These are phyloP conservation scores for Cyclophora albipunctata DNA, from an alignment of 2,888 invertebrate genomes.

Conservation along the genomic window DNA sequence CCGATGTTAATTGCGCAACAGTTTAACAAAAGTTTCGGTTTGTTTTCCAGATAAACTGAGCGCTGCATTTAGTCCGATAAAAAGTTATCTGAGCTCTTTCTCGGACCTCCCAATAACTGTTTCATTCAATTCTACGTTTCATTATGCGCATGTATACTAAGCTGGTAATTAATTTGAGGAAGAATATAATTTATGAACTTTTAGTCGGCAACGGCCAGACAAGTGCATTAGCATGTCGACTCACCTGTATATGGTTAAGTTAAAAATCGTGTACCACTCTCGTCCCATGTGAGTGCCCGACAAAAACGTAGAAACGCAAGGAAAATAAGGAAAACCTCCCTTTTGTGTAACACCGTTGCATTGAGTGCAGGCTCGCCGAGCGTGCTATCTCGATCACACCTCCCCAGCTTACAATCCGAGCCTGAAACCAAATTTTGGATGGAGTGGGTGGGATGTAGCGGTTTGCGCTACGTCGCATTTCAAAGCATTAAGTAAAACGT, in stretches of 20 bases:
- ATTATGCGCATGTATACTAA: conserved; percentile 7
- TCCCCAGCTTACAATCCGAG: conserved; percentile 29
- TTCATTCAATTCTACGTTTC: background rate
- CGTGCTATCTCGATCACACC: conserved; percentile 35
- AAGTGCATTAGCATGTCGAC: conserved; percentile 47
- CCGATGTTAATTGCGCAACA: conserved; percentile 33
- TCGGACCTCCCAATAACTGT: background rate
- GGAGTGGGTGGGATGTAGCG: background rate
- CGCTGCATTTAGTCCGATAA: conserved; percentile 17
- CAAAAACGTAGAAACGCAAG: conserved; percentile 36
- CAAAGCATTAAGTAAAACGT: conserved; percentile 28
- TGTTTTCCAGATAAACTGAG: conserved; percentile 22
- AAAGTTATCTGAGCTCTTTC: conserved; percentile 16
- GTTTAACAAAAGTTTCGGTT: conserved; percentile 27
- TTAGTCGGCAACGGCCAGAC: conserved; percentile 29
- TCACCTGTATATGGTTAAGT: conserved; percentile 58
- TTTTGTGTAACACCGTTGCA: conserved; percentile 43
- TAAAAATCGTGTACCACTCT: conserved; percentile 62
- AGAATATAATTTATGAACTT: conserved; percentile 14
- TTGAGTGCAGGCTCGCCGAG: conserved; percentile 31
- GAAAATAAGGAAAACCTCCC: conserved; percentile 50
- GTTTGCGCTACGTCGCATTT: conserved; percentile 22
- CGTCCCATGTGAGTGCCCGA: conserved; percentile 44
- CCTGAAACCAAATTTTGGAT: conserved; percentile 18
- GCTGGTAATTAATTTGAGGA: conserved; percentile 26